Base-by-base conservation (phyloP, 2,888 invertebrate species). In the Panorpa germanica region DNA sequence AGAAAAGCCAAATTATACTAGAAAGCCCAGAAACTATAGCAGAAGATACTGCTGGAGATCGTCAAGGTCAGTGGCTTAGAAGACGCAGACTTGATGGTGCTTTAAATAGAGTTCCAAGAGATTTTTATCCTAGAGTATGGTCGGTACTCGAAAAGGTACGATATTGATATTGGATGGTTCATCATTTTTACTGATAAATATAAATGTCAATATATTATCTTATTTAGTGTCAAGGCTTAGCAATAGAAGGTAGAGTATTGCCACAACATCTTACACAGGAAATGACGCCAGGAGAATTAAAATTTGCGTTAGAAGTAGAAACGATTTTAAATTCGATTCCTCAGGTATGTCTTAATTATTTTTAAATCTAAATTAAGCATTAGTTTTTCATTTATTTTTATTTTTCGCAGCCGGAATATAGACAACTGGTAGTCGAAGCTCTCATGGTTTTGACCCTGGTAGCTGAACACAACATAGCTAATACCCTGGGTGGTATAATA, bases 331-430 rank as follows among this genome's bases (percentile, higher is more conserved):
- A 96, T 52, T 77, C 83, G 29, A 93, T 99, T 43, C 91, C 95
- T 0, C n/a, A n/a, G n/a, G n/a, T n/a, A n/a, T n/a, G n/a, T n/a
- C n/a, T n/a, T n/a, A n/a, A n/a, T n/a, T n/a, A n/a, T n/a, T n/a
- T n/a, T n/a, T n/a, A n/a, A n/a, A n/a, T n/a, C n/a, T n/a, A n/a
- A n/a, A n/a, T n/a, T n/a, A n/a, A n/a, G n/a, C n/a, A n/a, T n/a
- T n/a, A n/a, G n/a, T n/a, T n/a, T n/a, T n/a, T n/a, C n/a, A n/a
- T n/a, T n/a, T n/a, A n/a, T n/a, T n/a, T n/a, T n/a, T n/a, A n/a
- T n/a, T n/a, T n/a, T n/a, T n/a, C n/a, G n/a, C 93, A 96, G 52
- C 96, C 98, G 1, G 98, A 98, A 52, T 98, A 96, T 55, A 66
- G 98, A 13, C 95, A 96, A 50, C 56, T 96, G 37, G 78, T 96